Evolutionary conservation across 2,797 vertebrate species (phyloP), one percentile per base, ranked within the genome.

Genomic region (Catostomus latipinnis): DNA sequence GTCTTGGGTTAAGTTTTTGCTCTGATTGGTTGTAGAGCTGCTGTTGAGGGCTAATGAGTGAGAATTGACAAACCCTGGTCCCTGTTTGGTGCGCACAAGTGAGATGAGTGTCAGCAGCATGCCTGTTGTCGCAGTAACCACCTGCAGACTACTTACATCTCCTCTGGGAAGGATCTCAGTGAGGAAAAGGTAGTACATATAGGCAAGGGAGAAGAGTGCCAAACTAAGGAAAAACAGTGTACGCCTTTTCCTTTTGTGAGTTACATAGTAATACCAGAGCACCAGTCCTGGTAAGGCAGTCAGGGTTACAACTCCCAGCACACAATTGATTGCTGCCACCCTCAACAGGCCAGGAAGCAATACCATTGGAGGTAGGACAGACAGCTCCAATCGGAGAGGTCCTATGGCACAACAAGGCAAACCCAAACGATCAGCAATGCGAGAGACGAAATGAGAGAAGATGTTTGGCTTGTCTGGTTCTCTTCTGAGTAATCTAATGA

Each of bases 201-300:
- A 98, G 6, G 84, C 95, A 86, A 99, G 87, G 13, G 97, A 99
- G 92, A 98, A 98, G 22, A 99, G 95, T 5, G 95, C 96, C 9
- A 99, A 90, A 89, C 97, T 98, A 81, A 99, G 90, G 91, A 99
- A 99, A 87, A 99, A 97, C 6, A 97, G 94, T 0, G 96, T 98
- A 62, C 83, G 94, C 0, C 96, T 96, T 85, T 97, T 98, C 85
- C 95, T 94, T 78, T 93, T 91, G 88, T 99, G 98, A 18, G 96
- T 99, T 91, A 96, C 88, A 83, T 97, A 98, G 91, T 99, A 99
- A 81, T 98, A 99, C 97, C 97, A 98, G 74, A 99, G 91, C 77
- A 97, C 93, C 86, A 97, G 89, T 18, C 83, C 92, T 0, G 97
- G 97, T 68, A 98, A 90, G 0, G 94, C 93, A 0, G 90, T 95